Evolutionary conservation across 2,888 invertebrate genomes (phyloP).

Genomic region (Rhopalosiphum nymphaeae): DNA sequence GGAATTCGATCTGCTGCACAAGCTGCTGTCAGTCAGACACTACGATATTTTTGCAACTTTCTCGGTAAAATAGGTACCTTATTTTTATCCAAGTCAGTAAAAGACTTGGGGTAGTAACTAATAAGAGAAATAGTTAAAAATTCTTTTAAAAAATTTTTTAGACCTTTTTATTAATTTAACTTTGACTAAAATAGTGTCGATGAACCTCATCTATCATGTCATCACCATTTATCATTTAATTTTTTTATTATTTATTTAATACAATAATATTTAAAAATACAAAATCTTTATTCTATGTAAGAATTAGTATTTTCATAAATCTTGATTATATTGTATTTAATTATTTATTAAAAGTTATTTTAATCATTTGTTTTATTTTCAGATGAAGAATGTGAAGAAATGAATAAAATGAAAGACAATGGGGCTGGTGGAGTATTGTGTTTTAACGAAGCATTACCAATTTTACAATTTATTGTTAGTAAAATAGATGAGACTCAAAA

Average conservation of each 20-base stretch:
- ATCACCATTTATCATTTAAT: neutral
- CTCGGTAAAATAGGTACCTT: conserved; percentile 73
- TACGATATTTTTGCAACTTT: conserved; percentile 87
- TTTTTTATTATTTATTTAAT: neutral
- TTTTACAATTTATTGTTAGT: conserved; percentile 89
- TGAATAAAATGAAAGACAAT: conserved; percentile 71
- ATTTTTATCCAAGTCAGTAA: neutral
- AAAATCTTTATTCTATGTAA: neutral
- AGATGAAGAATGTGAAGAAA: conserved; percentile 85
- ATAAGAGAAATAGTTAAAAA: neutral
- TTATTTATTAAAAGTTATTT: neutral
- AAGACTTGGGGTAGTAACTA: neutral
- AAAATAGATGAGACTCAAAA: conserved; percentile 85
- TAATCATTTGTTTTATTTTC: conserved; percentile 66
- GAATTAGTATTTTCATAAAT: neutral
- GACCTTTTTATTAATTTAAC: neutral
- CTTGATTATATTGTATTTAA: neutral
- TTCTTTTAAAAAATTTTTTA: neutral
- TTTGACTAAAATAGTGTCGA: neutral
- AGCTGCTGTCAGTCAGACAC: conserved; percentile 90
- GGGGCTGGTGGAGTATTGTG: conserved; percentile 74
- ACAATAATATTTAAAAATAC: neutral
- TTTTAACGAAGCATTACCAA: conserved; percentile 91
- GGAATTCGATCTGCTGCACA: conserved; percentile 88
- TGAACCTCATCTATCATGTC: neutral